Evolutionary conservation across 2,888 invertebrate genomes (phyloP), one percentile per base, ranked within the genome.

Genomic region (Dryomyza anilis): DNA sequence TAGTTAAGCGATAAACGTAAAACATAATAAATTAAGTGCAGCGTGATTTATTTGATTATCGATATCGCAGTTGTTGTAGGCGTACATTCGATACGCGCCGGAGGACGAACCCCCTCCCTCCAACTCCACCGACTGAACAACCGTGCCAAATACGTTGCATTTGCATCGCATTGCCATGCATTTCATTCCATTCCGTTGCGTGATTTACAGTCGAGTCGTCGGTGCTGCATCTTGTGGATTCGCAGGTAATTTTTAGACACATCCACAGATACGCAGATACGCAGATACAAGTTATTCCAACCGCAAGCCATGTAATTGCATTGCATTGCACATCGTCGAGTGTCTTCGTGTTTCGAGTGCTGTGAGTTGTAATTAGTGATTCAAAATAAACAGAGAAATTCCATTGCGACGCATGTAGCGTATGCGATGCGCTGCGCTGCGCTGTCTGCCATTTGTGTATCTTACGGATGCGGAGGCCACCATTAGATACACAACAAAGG

Each of bases 11-110:
- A 39, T 16, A 30, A 43, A 27, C 43, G 25, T 21, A 19, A 33
- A 46, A n/a, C 60, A 36, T 50, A 19, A 33, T 30, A 14, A 48
- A 48, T 36, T n/a, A 60, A 36, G 36, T 39, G 19, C 21, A 27
- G 60, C 60, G 58, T 52, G 61, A 61, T 61, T 61, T 50, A 61
- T 61, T 50, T 36, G 23, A 61, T 61, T 61, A 48, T 39, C 39
- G 27, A 10, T 39, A 7, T 29, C 39, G 57, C 23, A 10, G 14
- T 58, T 27, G 27, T 58, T 30, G 30, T 29, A 46, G 58, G 19
- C 33, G 33, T 19, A 33, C 19, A 52, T 50, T 60, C 48, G 39
- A 16, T 21, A 30, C 46, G 39, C 19, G 59, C 16, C 14, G 21
- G 29, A 21, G 12, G 46, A 7, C 59, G 21, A 30, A 10, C 59